A percentile compares a stretch with the other conserved stretches of the same genome.
Evolutionary conservation across 2,888 invertebrate species (phyloP).

Genomic region (Baronia brevicornis): DNA sequence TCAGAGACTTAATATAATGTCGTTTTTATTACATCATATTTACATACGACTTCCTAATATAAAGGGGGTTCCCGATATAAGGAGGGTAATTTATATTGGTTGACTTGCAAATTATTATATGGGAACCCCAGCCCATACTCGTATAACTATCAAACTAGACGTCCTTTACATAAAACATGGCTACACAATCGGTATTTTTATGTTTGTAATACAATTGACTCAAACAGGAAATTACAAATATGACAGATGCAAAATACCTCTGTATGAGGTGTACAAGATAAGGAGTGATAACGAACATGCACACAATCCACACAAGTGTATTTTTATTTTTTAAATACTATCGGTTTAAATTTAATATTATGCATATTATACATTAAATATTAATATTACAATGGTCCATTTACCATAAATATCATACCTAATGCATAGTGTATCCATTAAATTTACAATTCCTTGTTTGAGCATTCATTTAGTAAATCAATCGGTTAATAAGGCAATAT

Average conservation of each 20-base stretch:
- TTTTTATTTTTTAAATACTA: not conserved
- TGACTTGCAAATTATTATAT: too few relatives aligned
- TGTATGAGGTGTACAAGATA: not conserved
- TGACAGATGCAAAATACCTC: constrained; percentile 34
- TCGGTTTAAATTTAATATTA: constrained; percentile 2
- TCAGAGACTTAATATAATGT: too few relatives aligned
- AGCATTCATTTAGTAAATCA: constrained; percentile 42
- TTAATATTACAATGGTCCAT: too few relatives aligned
- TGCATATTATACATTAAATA: constrained; percentile 10
- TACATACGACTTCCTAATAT: too few relatives aligned
- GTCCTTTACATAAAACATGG: too few relatives aligned
- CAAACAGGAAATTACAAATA: constrained; percentile 62
- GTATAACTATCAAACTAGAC: too few relatives aligned
- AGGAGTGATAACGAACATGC: constrained; percentile 8
- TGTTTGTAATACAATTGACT: constrained; percentile 49
- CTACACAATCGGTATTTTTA: too few relatives aligned
- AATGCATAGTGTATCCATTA: constrained; percentile 21
- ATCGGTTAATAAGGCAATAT: too few relatives aligned
- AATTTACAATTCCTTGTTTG: constrained; percentile 56
- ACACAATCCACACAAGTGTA: constrained; percentile 4
- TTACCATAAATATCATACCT: constrained; percentile 14
- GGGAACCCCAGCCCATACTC: too few relatives aligned
- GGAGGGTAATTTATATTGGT: too few relatives aligned
- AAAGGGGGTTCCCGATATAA: too few relatives aligned
- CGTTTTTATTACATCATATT: too few relatives aligned